These are phyloP conservation scores for Meteorus cinctellus DNA, from an alignment of 2,888 invertebrate species.

Conservation along the genomic window DNA sequence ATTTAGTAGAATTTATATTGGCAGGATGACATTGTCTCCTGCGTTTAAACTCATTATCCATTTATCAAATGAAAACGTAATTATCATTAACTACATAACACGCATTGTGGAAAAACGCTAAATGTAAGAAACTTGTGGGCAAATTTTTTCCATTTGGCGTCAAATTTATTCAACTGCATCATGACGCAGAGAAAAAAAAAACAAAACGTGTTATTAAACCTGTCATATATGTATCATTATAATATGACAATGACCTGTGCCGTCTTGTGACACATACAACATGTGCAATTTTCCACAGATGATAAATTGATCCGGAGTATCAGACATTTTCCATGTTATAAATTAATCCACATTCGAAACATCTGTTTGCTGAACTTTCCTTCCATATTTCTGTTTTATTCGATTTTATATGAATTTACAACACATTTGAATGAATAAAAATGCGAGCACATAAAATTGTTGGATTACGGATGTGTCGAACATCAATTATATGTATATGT, in stretches of 20 bases:
- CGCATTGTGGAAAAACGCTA: background rate
- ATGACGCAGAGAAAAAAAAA: background rate
- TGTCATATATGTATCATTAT: background rate
- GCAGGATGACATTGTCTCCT: background rate
- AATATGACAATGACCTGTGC: conserved; percentile 8
- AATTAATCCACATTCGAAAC: background rate
- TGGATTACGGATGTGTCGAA: background rate
- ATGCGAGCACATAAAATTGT: background rate
- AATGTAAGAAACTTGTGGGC: background rate
- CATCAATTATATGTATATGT: background rate
- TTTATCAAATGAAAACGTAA: conserved; percentile 2
- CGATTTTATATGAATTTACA: background rate
- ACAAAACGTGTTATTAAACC: background rate
- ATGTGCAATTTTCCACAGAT: background rate
- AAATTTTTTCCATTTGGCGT: too few species aligned
- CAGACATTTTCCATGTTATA: background rate
- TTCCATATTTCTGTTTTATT: background rate
- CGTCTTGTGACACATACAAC: background rate
- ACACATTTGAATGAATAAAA: background rate
- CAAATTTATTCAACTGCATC: background rate
- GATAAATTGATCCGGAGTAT: background rate
- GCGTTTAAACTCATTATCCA: background rate
- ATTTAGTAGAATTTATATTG: background rate
- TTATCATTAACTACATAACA: background rate
- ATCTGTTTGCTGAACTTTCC: background rate